Percentiles rank a stretch among this genome's conserved stretches.
These are phyloP conservation scores for Dipodomys ordii DNA, from an alignment of 2,113 vertebrate genomes.

Conservation along the genomic window DNA sequence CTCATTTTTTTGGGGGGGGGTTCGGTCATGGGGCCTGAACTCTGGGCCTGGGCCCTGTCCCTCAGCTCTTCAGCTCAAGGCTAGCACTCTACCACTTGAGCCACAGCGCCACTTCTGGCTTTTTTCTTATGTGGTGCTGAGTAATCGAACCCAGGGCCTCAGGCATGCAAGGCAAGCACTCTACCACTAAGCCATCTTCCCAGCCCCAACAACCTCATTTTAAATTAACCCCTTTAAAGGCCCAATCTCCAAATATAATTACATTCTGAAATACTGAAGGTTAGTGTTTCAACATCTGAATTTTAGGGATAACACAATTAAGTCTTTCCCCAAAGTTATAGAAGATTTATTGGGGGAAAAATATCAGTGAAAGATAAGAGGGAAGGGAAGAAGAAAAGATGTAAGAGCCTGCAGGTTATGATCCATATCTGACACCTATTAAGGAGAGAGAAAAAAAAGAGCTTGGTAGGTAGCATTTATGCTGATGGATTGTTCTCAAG, in stretches of 20 bases:
- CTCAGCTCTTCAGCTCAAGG: too few relatives aligned
- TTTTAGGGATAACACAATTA: neutral
- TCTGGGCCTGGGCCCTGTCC: too few relatives aligned
- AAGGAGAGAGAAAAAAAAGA: neutral
- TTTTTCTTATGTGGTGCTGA: too few relatives aligned
- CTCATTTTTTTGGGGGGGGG: too few relatives aligned
- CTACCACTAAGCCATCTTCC: too few relatives aligned
- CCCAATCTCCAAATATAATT: neutral
- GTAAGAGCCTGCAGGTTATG: neutral
- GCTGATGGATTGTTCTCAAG: neutral
- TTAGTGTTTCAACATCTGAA: neutral
- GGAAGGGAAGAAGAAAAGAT: conserved; percentile 20
- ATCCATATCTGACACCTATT: neutral
- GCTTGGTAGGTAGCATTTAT: neutral
- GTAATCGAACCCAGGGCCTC: too few relatives aligned
- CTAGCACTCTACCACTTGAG: too few relatives aligned
- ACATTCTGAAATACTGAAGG: neutral
- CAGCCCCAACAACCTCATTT: neutral
- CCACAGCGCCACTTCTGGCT: too few relatives aligned
- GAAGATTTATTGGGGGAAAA: neutral
- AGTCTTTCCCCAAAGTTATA: neutral
- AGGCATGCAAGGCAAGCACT: too few relatives aligned
- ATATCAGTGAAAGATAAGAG: conserved; percentile 7
- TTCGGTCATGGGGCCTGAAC: too few relatives aligned
- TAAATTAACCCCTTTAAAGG: conserved; percentile 24